Evolutionary conservation across 1,140 invertebrate species (phyloP).

Genomic region (Lordiphosa mommai): DNA sequence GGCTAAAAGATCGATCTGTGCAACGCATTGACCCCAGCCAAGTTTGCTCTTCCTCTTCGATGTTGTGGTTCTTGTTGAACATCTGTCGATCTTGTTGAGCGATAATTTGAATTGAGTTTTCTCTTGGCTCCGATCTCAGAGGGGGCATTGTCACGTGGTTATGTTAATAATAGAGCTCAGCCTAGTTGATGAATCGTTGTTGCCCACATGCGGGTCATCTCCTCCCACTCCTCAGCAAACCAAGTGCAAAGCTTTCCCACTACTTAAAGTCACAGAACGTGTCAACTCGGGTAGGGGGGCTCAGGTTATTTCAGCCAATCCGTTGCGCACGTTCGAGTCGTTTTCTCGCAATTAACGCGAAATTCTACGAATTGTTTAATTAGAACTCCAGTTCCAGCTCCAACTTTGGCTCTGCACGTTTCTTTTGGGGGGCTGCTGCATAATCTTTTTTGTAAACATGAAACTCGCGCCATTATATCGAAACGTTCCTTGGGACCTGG

Average conservation of each 20-base stretch:
- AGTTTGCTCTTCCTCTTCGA: conserved; percentile 3
- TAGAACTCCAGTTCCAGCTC: conserved; percentile 57
- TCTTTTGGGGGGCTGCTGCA: conserved; percentile 44
- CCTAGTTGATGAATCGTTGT: conserved; percentile 1
- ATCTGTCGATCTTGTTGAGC: conserved; percentile 74
- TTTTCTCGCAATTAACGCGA: conserved; percentile 79
- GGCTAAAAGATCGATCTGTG: conserved; percentile 55
- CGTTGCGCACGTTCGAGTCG: conserved; percentile 67
- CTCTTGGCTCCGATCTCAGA: conserved; percentile 17
- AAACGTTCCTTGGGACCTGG: conserved; percentile 26
- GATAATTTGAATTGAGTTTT: conserved; percentile 78
- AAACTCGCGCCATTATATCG: conserved; percentile 79
- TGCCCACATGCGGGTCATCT: conserved; percentile 25
- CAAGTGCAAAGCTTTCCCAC: conserved; percentile 52
- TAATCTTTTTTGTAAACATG: conserved; percentile 79
- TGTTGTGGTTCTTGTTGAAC: conserved; percentile 59
- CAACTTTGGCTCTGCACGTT: conserved; percentile 47
- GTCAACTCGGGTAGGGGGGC: conserved; percentile 33
- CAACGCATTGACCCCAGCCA: conserved; percentile 62
- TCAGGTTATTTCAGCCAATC: conserved; percentile 25
- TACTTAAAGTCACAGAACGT: conserved; percentile 28
- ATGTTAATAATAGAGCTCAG: conserved; percentile 54
- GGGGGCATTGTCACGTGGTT: conserved; percentile 26
- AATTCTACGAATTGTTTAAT: conserved; percentile 80
- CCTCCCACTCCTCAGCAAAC: conserved; percentile 26